Evolutionary conservation across 1,140 invertebrate genomes (phyloP).

Genomic region (Babylonia areolata): DNA sequence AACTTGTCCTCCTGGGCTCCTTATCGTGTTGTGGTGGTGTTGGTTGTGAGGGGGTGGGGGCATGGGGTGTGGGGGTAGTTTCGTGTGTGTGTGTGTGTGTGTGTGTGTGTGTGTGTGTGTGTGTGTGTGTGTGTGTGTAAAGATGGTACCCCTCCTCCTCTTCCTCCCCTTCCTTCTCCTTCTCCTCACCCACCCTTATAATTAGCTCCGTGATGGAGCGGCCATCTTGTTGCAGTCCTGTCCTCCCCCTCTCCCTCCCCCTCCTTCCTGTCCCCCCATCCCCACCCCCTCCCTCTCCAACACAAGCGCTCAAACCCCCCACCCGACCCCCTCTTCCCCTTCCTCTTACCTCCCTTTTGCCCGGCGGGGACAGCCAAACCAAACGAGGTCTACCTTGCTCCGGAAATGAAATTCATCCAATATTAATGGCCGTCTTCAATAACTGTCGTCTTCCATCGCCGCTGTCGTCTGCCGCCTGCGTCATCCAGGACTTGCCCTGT

Average conservation of each 20-base stretch:
- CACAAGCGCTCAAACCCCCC: not conserved
- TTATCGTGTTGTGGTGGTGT: too few species aligned
- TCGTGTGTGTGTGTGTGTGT: too few species aligned
- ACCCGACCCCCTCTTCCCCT: not conserved
- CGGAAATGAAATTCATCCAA: slow-evolving; percentile 38
- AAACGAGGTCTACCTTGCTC: not conserved
- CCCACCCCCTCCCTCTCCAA: not conserved
- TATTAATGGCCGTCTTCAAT: slow-evolving; percentile 37
- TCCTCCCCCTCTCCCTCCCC: not conserved
- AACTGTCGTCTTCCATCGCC: slow-evolving; percentile 30
- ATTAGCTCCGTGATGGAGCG: too few species aligned
- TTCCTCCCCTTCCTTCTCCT: not conserved
- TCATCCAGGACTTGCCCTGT: not conserved
- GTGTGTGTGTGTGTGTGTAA: too few species aligned
- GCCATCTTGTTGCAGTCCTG: not conserved
- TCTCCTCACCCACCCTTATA: not conserved
- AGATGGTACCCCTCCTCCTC: too few species aligned
- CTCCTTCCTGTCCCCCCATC: not conserved
- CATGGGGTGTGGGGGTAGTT: too few species aligned
- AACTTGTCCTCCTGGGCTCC: too few species aligned
- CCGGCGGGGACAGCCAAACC: slow-evolving; percentile 14
- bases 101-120: too few species aligned
- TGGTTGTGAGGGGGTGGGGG: too few species aligned
- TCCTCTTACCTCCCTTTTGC: not conserved
- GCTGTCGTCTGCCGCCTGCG: not conserved